Percentiles rank a stretch among this genome's conserved stretches.
These are phyloP conservation scores for Himalopsyche tibetana DNA, from an alignment of 2,888 invertebrate genomes.

Conservation along the genomic window DNA sequence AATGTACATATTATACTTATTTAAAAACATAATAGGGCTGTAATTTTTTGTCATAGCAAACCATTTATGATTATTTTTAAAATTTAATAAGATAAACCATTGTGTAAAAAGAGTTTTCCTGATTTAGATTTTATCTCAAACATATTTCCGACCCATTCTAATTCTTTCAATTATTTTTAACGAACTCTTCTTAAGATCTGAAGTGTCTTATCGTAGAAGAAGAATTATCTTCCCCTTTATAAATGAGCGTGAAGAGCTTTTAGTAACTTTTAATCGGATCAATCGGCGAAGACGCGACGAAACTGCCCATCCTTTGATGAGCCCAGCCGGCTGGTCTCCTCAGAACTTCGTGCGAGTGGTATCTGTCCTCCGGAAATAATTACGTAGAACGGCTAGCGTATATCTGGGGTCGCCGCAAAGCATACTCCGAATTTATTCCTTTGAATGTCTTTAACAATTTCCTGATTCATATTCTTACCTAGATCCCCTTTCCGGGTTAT, in stretches of 20 bases:
- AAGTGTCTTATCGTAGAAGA: neutral
- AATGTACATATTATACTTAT: too few relatives aligned
- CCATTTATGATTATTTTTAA: too few relatives aligned
- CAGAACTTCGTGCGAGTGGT: neutral
- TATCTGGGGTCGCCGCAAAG: slow-evolving; percentile 45
- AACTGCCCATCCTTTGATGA: slow-evolving; percentile 26
- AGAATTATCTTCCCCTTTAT: neutral
- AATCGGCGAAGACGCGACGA: neutral
- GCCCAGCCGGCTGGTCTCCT: neutral
- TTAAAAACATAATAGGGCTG: too few relatives aligned
- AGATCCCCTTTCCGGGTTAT: neutral
- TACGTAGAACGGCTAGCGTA: slow-evolving; percentile 18
- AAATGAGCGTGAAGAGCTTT: neutral
- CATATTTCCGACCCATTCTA: neutral
- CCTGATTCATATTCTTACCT: slow-evolving; percentile 47
- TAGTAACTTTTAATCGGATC: slow-evolving; percentile 19
- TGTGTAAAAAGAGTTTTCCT: too few relatives aligned
- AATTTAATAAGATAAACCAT: too few relatives aligned
- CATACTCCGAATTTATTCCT: slow-evolving; percentile 63
- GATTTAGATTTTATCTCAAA: too few relatives aligned
- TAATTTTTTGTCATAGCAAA: too few relatives aligned
- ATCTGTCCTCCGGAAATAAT: slow-evolving; percentile 50
- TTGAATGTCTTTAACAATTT: slow-evolving; percentile 62
- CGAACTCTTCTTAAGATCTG: neutral
- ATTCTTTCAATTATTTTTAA: neutral